Evolutionary conservation across 2,888 invertebrate genomes (phyloP), one percentile per base, ranked within the genome.

Genomic region (Proisotoma minuta): DNA sequence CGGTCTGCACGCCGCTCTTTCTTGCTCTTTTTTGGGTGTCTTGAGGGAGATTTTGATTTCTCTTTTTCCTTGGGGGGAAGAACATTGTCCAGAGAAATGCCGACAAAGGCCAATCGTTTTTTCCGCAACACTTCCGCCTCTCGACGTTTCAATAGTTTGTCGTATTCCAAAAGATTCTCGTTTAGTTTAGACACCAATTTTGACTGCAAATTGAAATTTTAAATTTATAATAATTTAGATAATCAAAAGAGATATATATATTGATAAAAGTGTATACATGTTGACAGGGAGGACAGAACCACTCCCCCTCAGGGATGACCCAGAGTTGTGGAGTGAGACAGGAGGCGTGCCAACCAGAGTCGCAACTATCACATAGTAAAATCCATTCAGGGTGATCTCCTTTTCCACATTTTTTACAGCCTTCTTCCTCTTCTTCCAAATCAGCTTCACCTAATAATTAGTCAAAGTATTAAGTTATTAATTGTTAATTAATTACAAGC

Each of bases 251-350:
- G 57, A 69, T 64, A 62, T 53, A 64, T 61, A 48, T 27, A 23
- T 24, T 49, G 39, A 22, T n/a, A 15, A 28, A 49, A 40, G 15
- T 20, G 39, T 43, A 76, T 34, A 90, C 91, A 79, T 98, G 98
- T 78, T 94, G 91, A 79, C 98, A 99, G 0, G 91, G 90, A 29
- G 98, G 98, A 78, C 99, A 99, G 79, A 85, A 93, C 99, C 98
- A 99, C 78, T 96, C 91, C 0, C 97, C 97, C 77, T 95, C 94
- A 0, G 98, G 99, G 74, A 99, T 90, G 28, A 91, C 85, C 80
- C 96, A 87, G 47, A 99, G 83, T 62, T 94, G 86, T 0, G 98
- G 98, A 66, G 90, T 85, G 40, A 98, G 83, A 76, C 98, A 99
- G 48, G 91, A 91, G 65, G 94, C 96, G 81, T 99, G 98, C 86